Percentiles rank a stretch among this genome's conserved stretches.
Evolutionary conservation across 2,888 invertebrate species (phyloP).

Genomic region (Thereva nobilitata): DNA sequence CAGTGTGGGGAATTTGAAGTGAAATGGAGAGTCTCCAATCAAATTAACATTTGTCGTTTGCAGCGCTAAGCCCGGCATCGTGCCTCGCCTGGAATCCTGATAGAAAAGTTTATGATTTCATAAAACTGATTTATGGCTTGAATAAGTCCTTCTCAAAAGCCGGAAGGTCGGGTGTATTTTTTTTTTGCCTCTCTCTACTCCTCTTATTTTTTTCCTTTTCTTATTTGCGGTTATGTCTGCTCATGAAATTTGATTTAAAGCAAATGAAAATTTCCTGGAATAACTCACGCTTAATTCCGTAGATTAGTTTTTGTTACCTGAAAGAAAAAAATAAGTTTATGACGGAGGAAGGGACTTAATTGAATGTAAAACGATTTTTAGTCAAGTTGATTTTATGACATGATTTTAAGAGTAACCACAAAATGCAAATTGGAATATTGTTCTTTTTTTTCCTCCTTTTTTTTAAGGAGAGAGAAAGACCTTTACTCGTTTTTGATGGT

Average conservation of each 20-base stretch:
- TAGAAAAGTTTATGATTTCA: conserved; percentile 36
- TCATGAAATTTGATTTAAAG: neutral
- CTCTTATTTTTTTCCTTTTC: neutral
- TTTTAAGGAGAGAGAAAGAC: too few species aligned
- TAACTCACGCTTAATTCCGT: neutral
- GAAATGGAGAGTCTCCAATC: neutral
- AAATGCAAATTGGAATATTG: too few species aligned
- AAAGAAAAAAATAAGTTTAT: too few species aligned
- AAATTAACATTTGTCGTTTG: conserved; percentile 10
- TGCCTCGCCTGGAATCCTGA: neutral
- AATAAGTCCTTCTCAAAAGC: neutral
- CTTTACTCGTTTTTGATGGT: too few species aligned
- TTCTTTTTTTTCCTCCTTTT: too few species aligned
- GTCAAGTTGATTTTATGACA: too few species aligned
- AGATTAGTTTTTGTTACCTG: too few species aligned
- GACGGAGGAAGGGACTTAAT: too few species aligned
- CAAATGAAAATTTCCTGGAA: neutral
- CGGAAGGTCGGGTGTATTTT: neutral
- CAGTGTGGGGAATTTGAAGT: neutral
- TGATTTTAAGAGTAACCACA: too few species aligned
- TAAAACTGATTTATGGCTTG: conserved; percentile 37
- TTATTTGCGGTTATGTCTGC: neutral
- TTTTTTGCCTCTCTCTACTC: neutral
- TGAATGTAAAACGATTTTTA: too few species aligned
- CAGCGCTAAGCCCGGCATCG: neutral